Percentiles rank a stretch among this genome's conserved stretches.
phyloP scores from a whole-genome alignment of 2,797 vertebrate species.

The Zalophus californianus region DNA sequence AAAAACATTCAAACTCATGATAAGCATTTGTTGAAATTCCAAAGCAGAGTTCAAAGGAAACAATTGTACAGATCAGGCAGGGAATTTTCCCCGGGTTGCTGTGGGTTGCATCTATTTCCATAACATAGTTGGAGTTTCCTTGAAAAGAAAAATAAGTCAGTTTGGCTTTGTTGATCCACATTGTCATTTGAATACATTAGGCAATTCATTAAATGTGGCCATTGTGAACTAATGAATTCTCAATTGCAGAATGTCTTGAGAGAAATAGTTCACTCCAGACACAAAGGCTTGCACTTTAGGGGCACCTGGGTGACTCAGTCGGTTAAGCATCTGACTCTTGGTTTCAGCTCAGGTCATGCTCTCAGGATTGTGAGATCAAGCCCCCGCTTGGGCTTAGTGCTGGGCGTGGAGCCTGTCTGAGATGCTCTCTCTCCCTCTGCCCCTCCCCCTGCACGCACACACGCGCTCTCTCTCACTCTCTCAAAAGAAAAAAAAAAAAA shows the following conservation, averaged over 20 bases:
- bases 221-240: constrained; percentile 1
- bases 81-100: background rate
- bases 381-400: background rate
- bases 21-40: constrained; percentile 10
- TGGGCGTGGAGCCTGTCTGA: background rate
- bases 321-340: background rate
- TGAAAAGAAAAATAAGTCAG: background rate
- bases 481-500: background rate
- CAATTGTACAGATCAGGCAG: background rate
- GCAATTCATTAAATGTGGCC: background rate
- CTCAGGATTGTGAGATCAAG: background rate
- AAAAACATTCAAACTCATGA: background rate
- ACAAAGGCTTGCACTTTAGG: background rate
- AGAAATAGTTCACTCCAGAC: background rate
- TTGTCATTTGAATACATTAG: background rate
- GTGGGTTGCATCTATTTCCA: background rate
- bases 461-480: background rate
- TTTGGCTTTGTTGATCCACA: background rate
- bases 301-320: background rate
- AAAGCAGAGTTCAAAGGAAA: constrained; percentile 11
- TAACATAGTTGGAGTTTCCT: background rate
- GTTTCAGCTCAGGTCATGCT: background rate
- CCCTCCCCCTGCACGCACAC: background rate
- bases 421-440: background rate
- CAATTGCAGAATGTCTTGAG: background rate